A percentile compares a stretch with the other conserved stretches of the same genome.
Evolutionary conservation across 2,797 vertebrate genomes (phyloP).

Genomic region (Tragelaphus oryx): DNA sequence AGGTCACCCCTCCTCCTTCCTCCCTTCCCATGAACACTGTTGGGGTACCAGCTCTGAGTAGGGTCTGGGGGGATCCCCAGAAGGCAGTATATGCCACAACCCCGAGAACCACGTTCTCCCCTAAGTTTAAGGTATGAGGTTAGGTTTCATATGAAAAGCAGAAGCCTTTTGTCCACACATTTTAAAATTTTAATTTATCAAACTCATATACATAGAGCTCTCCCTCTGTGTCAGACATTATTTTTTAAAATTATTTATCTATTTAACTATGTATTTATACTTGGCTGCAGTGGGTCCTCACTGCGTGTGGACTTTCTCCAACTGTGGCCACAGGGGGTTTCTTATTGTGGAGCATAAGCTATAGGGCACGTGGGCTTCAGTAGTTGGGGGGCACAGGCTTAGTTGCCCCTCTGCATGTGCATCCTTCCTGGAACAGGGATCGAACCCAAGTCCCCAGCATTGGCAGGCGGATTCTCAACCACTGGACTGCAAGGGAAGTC

Average conservation of each 20-base stretch:
- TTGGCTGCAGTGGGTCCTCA: background rate
- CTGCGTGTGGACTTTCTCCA: rapidly evolving
- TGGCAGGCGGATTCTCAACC: background rate
- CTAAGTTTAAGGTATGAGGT: background rate
- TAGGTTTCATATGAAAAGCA: background rate
- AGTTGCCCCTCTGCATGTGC: background rate
- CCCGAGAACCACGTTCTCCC: background rate
- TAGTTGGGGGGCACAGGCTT: background rate
- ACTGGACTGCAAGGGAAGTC: background rate
- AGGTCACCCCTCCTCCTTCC: background rate
- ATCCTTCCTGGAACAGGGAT: background rate
- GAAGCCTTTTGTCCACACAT: background rate
- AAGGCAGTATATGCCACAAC: background rate
- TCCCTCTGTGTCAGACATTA: background rate
- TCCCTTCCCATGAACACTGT: background rate
- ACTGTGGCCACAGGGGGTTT: background rate
- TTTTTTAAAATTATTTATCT: background rate
- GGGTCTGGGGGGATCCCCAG: background rate
- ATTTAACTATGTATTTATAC: background rate
- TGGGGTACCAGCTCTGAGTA: background rate
- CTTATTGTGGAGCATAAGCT: background rate
- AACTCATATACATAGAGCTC: background rate
- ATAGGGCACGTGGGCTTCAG: background rate
- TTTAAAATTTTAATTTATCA: background rate
- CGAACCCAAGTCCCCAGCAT: background rate